phyloP scores from a whole-genome alignment of 1,140 invertebrate species.

The Lasioglossum albipes region DNA sequence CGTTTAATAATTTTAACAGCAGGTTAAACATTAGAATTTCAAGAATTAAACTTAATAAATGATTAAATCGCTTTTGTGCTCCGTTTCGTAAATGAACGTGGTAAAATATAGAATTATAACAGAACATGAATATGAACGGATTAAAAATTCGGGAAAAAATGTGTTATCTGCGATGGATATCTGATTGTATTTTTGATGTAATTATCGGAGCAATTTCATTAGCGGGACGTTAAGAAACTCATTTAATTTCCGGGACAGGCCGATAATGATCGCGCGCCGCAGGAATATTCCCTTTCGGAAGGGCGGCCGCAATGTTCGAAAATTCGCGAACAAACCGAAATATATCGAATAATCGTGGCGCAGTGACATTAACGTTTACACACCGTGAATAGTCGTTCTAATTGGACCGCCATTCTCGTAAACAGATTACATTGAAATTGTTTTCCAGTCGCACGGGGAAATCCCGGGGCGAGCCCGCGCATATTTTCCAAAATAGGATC shows the following conservation, averaged over 20 bases:
- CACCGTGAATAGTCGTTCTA: constrained; percentile 27
- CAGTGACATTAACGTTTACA: constrained; percentile 7
- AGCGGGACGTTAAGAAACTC: background rate
- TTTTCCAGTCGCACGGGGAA: background rate
- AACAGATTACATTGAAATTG: constrained; percentile 23
- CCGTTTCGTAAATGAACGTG: no score
- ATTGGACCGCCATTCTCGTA: constrained; percentile 15
- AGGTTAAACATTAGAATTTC: no score
- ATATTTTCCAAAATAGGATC: constrained; percentile 5
- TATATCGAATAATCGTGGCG: constrained; percentile 19
- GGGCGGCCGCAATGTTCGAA: background rate
- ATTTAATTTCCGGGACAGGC: background rate
- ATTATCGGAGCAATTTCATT: background rate
- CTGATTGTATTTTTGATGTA: background rate
- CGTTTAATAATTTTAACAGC: no score
- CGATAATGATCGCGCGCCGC: background rate
- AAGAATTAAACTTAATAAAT: no score
- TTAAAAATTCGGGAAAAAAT: no score
- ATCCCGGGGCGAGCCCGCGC: background rate
- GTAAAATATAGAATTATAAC: no score
- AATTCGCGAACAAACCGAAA: constrained; percentile 5
- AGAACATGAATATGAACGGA: no score
- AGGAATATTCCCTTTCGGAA: constrained; percentile 10
- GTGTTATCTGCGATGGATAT: no score
- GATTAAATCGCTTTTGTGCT: no score